Evolutionary conservation across 2,888 invertebrate genomes (phyloP).

Genomic region (Polydesmus complanatus): DNA sequence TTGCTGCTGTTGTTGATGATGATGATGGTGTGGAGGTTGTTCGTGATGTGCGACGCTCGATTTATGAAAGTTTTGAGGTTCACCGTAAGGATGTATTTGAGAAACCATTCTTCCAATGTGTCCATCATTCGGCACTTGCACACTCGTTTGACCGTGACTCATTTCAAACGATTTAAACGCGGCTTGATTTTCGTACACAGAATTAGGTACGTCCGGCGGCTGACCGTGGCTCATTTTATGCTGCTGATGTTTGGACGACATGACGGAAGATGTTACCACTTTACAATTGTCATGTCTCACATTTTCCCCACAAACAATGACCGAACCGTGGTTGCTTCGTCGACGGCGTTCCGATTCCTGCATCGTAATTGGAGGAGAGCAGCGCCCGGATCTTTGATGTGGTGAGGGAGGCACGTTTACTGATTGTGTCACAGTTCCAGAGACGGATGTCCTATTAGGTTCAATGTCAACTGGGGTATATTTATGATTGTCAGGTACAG

Average conservation of each 20-base stretch:
- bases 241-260: conserved; percentile 19
- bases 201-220: background rate
- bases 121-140: background rate
- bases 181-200: conserved; percentile 1
- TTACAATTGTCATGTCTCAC: conserved; percentile 9
- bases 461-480: background rate
- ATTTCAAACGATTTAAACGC: conserved; percentile 20
- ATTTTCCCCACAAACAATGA: conserved; percentile 9
- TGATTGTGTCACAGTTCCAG: conserved; percentile 6
- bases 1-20: background rate
- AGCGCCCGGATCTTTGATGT: background rate
- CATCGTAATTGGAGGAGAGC: background rate
- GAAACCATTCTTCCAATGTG: background rate
- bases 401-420: conserved; percentile 3
- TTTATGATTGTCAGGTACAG: conserved; percentile 2
- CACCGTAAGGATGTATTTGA: background rate
- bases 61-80: background rate
- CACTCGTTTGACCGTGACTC: background rate
- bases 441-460: conserved; percentile 6
- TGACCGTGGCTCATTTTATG: background rate
- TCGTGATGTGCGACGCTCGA: background rate
- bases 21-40: background rate
- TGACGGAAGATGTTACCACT: conserved; percentile 11
- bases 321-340: background rate
- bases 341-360: background rate